A percentile compares a stretch with the other conserved stretches of the same genome.
Evolutionary conservation across 2,888 invertebrate genomes (phyloP).

Genomic region (Zootermopsis nevadensis): DNA sequence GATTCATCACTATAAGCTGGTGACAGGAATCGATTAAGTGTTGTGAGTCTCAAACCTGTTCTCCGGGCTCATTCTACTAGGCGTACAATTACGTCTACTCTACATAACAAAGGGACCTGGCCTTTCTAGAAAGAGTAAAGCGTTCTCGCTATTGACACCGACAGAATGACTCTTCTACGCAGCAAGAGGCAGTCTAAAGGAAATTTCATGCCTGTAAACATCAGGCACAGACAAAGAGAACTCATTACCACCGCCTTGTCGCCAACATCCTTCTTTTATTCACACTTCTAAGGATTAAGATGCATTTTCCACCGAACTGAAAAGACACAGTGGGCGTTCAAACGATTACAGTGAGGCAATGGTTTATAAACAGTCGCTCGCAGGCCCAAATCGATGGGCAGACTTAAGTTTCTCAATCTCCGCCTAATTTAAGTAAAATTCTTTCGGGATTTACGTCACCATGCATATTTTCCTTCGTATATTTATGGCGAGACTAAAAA

Average conservation of each 20-base stretch:
- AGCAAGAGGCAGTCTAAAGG: constrained; percentile 17
- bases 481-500: too few relatives aligned
- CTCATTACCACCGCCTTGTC: neutral
- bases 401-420: too few relatives aligned
- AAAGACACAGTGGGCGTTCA: neutral
- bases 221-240: constrained; percentile 15
- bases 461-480: too few relatives aligned
- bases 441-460: too few relatives aligned
- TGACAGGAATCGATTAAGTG: too few relatives aligned
- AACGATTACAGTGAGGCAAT: neutral
- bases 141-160: neutral
- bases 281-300: neutral
- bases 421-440: too few relatives aligned
- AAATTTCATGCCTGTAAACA: constrained; percentile 26
- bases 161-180: neutral
- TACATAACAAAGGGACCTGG: neutral
- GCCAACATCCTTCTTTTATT: neutral
- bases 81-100: neutral
- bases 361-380: neutral
- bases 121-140: neutral
- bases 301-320: neutral
- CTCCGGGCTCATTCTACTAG: neutral
- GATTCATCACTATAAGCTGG: too few relatives aligned
- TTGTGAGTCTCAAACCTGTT: too few relatives aligned
- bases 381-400: too few relatives aligned